Base-by-base conservation (phyloP, 2,888 invertebrate species). In the Carpatolechia fugitivella region DNA sequence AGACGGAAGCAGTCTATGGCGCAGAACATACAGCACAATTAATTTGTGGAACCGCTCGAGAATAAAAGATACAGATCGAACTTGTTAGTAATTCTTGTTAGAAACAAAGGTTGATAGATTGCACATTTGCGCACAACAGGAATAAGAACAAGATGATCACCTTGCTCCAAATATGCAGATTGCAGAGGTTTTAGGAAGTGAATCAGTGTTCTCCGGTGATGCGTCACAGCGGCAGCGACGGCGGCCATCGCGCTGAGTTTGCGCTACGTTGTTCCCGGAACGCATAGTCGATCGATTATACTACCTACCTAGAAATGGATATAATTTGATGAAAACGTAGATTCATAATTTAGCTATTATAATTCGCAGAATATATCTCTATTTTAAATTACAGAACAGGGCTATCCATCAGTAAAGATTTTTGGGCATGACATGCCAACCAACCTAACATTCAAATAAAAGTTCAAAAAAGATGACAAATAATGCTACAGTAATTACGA, bases 181-280 rank as follows among this genome's bases (percentile, higher is more conserved):
- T 65, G 66, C 60, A 61, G 65, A 66, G 69, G 65, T 68, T 72
- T 70, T 50, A 65, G 68, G 68, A 70, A 69, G 64, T 67, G 69
- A 58, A 52, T 59, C 54, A 59, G 50, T 68, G 60, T 40, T 18
- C 41, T 50, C 8, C 20, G n/a, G 35, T 13, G 35, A 36, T 50
- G 50, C 50, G 50, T 50, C 50, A 50, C 50, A n/a, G n/a, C n/a
- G 48, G 33, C 29, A 3, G 46, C 3, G 36, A 13, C 36, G 40
- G 40, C 40, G 18, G 40, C 20, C 40, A 41, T 41, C 40, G 18
- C 18, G 40, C 24, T 30, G 16, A 46, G 47, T 11, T 20, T 18
- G 4, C 11, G 8, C 7, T 50, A n/a, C n/a, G n/a, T n/a, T 14
- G 29, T 56, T 56, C 56, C 49, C 8, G 35, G 56, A 56, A 56